Conservation (phyloP, 2,113 vertebrate species). For the Scopus umbretta region DNA sequence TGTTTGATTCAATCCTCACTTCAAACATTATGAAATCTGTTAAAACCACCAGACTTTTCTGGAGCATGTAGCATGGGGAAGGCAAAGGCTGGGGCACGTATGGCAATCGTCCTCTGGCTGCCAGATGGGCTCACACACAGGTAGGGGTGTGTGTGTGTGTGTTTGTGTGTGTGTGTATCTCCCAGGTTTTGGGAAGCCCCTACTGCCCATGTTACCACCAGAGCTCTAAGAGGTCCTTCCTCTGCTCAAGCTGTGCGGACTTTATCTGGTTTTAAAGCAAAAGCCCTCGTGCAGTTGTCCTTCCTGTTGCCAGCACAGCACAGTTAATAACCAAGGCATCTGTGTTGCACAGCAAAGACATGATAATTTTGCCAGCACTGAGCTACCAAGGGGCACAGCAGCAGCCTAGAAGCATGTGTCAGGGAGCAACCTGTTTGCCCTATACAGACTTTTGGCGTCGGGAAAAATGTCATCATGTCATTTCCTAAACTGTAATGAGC, state of each 20-base stretch:
- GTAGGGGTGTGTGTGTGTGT: too few species aligned
- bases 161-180: background rate
- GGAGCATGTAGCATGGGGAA: background rate
- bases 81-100: background rate
- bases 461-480: background rate
- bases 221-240: background rate
- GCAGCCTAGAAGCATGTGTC: background rate
- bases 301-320: background rate
- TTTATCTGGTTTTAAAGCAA: background rate
- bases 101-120: background rate
- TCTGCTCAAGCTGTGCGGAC: background rate
- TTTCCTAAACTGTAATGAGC: background rate
- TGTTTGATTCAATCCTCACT: background rate
- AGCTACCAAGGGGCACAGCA: background rate
- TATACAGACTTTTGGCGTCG: background rate
- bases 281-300: background rate
- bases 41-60: background rate
- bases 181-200: background rate
- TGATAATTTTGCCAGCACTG: background rate
- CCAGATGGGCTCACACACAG: rapidly evolving
- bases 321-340: background rate
- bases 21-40: background rate
- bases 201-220: background rate
- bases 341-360: background rate
- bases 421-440: background rate